These are phyloP conservation scores for Cyphomyrus plagiostoma DNA, from an alignment of 2,113 vertebrate species.

Conservation along the genomic window DNA sequence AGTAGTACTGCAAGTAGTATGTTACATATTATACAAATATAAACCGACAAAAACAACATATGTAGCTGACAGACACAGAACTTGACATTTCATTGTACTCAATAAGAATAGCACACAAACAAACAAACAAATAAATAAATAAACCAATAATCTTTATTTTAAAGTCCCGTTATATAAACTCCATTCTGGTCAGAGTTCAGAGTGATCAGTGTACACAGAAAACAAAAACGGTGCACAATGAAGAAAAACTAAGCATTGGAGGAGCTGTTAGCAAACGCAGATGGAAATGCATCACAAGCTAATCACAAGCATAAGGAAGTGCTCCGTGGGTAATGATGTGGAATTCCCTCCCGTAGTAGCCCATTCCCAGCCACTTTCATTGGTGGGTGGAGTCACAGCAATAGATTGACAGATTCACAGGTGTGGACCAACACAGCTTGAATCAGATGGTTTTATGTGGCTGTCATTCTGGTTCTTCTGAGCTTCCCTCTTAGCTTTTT, in stretches of 20 bases:
- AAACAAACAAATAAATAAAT: no score
- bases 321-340: background rate
- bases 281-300: background rate
- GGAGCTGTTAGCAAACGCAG: background rate
- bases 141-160: background rate
- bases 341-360: no score
- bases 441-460: background rate
- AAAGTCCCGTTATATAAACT: background rate
- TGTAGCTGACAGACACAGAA: background rate
- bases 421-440: background rate
- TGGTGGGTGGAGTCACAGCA: background rate
- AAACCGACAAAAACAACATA: background rate
- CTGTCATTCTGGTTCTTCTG: background rate
- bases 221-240: background rate
- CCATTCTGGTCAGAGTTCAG: background rate
- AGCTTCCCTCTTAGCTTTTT: background rate
- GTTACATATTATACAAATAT: background rate
- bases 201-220: background rate
- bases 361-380: background rate
- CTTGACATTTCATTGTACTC: background rate
- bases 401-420: background rate
- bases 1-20: background rate
- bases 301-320: background rate
- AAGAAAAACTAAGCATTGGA: background rate
- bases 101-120: background rate